Evolutionary conservation across 2,888 invertebrate species (phyloP), one percentile per base, ranked within the genome.

Genomic region (Pristionchus japonicus): DNA sequence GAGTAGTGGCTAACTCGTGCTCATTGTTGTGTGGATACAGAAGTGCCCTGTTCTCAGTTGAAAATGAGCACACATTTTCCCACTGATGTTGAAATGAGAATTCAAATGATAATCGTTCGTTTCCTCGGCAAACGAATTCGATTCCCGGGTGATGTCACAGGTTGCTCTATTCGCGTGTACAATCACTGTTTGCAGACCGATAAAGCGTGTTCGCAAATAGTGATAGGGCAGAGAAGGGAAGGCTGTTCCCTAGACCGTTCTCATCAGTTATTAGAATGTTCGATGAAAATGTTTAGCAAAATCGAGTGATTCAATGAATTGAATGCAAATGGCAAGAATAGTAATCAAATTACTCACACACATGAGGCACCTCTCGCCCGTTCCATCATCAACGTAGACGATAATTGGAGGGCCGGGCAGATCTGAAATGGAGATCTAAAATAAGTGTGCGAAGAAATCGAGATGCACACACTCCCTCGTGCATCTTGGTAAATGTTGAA

Each of bases 331-430:
- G 23, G 37, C 4, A 31, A 43, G 1, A n/a, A 43, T 43, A 27
- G 6, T n/a, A 43, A 43, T 47, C 6, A 83, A 52, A 52, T 3
- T 27, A 86, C 86, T 86, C n/a, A 86, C 86, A 49, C 86, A 86
- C 13, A 49, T 20, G 17, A 86, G 47, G 49, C 86, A 86, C 23
- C 57, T 13, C 11, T 86, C 70, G 9, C 34, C 47, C 20, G 70
- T 70, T 4, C 34, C 57, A 49, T 70, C 86, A 47, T 86, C 86
- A n/a, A 86, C 49, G 70, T 86, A 86, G 37, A 86, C 86, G 13
- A 86, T 49, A 70, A 86, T 52, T 17, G 86, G 86, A 31, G 67
- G 67, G 49, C 85, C 77, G 1, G 77, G 6, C 13, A 85, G 27
- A 40, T 57, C 85, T 85, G 64, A 57, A 57, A 15, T n/a, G n/a